Evolutionary conservation across 2,797 vertebrate genomes (phyloP).

Genomic region (Characodon lateralis): DNA sequence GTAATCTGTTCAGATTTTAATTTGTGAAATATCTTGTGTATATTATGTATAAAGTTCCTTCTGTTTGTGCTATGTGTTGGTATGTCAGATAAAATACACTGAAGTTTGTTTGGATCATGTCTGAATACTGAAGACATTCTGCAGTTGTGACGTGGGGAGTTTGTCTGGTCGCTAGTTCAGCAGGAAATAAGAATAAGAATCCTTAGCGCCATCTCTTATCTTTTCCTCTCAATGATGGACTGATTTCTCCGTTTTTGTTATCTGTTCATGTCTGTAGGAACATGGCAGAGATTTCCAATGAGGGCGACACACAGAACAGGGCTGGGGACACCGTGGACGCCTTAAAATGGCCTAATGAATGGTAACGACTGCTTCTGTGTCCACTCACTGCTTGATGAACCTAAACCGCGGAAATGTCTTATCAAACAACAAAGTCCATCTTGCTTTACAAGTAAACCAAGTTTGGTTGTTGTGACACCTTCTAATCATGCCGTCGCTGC

Average conservation of each 20-base stretch:
- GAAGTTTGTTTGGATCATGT: background rate
- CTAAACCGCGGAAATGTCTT: background rate
- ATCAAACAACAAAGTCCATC: background rate
- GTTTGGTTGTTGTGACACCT: background rate
- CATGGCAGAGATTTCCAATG: constrained; percentile 29
- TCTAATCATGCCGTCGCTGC: too few species aligned
- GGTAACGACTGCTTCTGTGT: constrained; percentile 12
- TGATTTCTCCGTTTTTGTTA: background rate
- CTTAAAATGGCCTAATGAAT: fast-evolving
- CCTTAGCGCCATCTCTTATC: background rate
- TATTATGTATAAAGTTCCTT: background rate
- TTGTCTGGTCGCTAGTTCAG: background rate
- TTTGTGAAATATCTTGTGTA: background rate
- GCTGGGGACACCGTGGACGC: constrained; percentile 26
- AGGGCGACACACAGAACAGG: background rate
- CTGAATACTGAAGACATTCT: background rate
- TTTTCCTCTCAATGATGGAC: background rate
- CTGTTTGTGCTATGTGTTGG: background rate
- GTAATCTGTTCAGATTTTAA: background rate
- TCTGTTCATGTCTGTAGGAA: constrained; percentile 26
- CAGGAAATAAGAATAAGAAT: background rate
- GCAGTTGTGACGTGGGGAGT: background rate
- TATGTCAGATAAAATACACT: background rate
- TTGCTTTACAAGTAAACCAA: background rate
- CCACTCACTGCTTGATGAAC: background rate